Conservation (phyloP, 2,797 vertebrate species). For the Sebastes hubbsi region DNA sequence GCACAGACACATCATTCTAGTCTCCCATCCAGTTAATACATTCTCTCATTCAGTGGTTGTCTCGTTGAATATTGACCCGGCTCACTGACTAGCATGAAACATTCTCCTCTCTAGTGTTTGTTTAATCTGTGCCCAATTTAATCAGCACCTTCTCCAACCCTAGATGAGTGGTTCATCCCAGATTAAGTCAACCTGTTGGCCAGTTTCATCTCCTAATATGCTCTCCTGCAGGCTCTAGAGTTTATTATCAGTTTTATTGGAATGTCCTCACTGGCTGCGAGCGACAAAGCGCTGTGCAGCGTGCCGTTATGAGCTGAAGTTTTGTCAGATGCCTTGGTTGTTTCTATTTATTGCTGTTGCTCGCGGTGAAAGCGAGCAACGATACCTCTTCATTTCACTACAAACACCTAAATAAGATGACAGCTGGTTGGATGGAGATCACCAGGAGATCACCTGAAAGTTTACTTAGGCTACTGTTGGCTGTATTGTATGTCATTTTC, state of each 20-base stretch:
- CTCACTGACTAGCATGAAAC: slow-evolving; percentile 1
- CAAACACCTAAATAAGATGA: too few species aligned
- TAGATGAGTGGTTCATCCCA: slow-evolving; percentile 40
- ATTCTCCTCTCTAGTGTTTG: not conserved
- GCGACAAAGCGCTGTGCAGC: too few species aligned
- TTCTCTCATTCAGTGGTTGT: slow-evolving; percentile 15
- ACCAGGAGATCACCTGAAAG: too few species aligned
- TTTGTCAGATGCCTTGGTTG: too few species aligned
- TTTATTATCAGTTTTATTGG: slow-evolving; percentile 2
- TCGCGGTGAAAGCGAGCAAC: too few species aligned
- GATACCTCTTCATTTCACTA: too few species aligned
- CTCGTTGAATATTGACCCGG: not conserved
- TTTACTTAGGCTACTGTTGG: too few species aligned
- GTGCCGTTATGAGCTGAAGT: too few species aligned
- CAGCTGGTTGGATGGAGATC: too few species aligned
- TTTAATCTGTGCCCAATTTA: slow-evolving; percentile 36
- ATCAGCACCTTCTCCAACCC: slow-evolving; percentile 34
- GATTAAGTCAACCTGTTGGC: slow-evolving; percentile 39
- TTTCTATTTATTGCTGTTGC: too few species aligned
- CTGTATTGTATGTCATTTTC: too few species aligned
- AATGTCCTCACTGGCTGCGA: too few species aligned
- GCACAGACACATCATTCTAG: slow-evolving; percentile 22
- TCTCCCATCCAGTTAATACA: slow-evolving; percentile 17
- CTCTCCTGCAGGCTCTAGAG: slow-evolving; percentile 2
- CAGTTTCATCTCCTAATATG: slow-evolving; percentile 19